Evolutionary conservation across 1,140 invertebrate species (phyloP), one percentile per base, ranked within the genome.

Genomic region (Caerostris darwini): DNA sequence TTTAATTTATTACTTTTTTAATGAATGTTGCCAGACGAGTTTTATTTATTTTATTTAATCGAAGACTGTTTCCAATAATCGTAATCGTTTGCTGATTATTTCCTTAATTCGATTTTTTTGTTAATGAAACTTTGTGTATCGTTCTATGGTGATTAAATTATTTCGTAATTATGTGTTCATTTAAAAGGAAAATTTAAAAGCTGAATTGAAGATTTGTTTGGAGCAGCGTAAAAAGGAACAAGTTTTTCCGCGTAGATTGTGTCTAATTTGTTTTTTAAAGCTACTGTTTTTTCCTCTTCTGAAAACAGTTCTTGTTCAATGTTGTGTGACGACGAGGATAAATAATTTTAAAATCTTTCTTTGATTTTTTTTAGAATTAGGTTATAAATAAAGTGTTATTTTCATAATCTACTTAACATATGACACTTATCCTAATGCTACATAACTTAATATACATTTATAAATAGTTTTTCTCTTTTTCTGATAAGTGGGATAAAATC

Each of bases 211-310:
- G 7, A 12, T 77, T 19, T 53, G 34, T 53, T 34, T 77, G 69
- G 50, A 50, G 34, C 64, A 67, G n/a, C 77, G 7, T 57, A n/a
- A 4, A 17, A 3, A 82, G 34, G 77, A 57, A 85, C 17, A 85
- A 85, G 57, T 57, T 59, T 85, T 85, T 85, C 83, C 83, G 83
- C 56, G 34, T 77, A 10, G 50, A 77, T 77, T 77, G 71, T 77
- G 50, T 50, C 34, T 77, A 77, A 85, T 85, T 85, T 85, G 82
- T 85, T 58, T n/a, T 67, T 58, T 1, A 85, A 85, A n/a, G 17
- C 50, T 54, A 53, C 53, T 17, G n/a, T 82, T 67, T 67, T 14
- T 85, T 59, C 17, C 56, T 58, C 56, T 7, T 57, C 7, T 34
- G 19, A 12, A 19, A 59, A 58, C n/a, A 17, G 53, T 58, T 85